Evolutionary conservation across 2,113 vertebrate genomes (phyloP).

Genomic region (Chionomys nivalis): DNA sequence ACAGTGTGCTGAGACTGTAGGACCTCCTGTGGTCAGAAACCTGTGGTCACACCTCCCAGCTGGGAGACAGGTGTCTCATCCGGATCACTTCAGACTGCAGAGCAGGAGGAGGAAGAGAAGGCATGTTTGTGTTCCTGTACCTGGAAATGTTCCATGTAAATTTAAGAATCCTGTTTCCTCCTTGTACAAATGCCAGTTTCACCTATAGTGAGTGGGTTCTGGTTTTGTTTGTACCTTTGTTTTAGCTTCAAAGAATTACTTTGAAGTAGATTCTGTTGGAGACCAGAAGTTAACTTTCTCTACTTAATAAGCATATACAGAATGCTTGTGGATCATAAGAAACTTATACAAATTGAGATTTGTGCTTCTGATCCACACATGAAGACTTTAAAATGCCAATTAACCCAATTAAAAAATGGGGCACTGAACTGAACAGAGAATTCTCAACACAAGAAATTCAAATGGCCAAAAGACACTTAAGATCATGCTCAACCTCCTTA

Average conservation of each 20-base stretch:
- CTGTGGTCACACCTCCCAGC: not conserved
- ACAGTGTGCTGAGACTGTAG: not conserved
- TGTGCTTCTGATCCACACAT: not conserved
- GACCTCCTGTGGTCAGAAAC: not conserved
- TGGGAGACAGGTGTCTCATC: not conserved
- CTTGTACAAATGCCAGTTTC: not conserved
- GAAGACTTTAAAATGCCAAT: no score
- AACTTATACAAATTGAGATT: slow-evolving; percentile 1
- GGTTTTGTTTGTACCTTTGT: not conserved
- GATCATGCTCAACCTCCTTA: no score
- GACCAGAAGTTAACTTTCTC: not conserved
- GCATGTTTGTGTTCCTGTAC: slow-evolving; percentile 11
- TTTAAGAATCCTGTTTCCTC: not conserved
- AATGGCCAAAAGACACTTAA: no score
- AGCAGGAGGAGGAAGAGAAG: slow-evolving; percentile 34
- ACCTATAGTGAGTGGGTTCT: not conserved
- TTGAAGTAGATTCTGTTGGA: slow-evolving; percentile 49
- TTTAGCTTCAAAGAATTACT: not conserved
- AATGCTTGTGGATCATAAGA: slow-evolving; percentile 36
- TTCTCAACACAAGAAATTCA: no score
- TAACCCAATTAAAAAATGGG: no score
- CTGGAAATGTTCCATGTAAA: slow-evolving; percentile 63
- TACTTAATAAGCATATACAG: not conserved
- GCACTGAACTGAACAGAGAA: no score
- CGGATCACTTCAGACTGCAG: not conserved